A percentile compares a stretch with the other conserved stretches of the same genome.
These are phyloP conservation scores for Drosophila histrio DNA, from an alignment of 2,888 invertebrate species.

Conservation along the genomic window DNA sequence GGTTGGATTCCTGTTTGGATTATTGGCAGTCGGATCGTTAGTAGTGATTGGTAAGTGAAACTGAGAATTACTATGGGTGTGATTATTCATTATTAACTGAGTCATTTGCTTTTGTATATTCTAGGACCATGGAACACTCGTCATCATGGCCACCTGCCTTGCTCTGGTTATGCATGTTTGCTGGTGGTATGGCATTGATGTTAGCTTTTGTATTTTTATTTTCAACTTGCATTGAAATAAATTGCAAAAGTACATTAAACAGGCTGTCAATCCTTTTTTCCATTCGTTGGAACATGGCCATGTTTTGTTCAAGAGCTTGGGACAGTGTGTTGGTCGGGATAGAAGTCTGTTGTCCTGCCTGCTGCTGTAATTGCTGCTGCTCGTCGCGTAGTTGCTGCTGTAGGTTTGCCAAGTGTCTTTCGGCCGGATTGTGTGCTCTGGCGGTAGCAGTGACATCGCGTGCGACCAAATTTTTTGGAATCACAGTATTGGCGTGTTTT, in stretches of 20 bases:
- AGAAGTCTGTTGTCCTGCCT: neutral
- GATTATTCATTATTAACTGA: too few relatives aligned
- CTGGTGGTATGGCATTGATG: neutral
- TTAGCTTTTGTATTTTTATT: neutral
- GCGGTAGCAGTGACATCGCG: neutral
- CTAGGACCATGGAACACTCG: too few relatives aligned
- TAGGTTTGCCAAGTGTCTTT: neutral
- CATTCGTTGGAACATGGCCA: constrained; percentile 3
- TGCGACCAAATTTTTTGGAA: too few relatives aligned
- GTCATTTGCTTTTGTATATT: too few relatives aligned
- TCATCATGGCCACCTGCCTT: too few relatives aligned
- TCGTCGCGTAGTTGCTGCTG: neutral
- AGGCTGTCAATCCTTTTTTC: neutral
- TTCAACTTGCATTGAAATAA: neutral
- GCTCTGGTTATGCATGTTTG: neutral
- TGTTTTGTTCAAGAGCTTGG: neutral
- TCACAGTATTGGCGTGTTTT: too few relatives aligned
- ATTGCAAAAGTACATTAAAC: neutral
- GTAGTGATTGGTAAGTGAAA: neutral
- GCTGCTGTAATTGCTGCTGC: neutral
- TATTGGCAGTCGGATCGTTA: too few relatives aligned
- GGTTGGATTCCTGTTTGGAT: too few relatives aligned
- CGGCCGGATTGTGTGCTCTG: neutral
- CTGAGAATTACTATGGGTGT: too few relatives aligned
- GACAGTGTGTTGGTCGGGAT: neutral